phyloP scores from a whole-genome alignment of 2,888 invertebrate species.

The Pharmacophagus antenor region DNA sequence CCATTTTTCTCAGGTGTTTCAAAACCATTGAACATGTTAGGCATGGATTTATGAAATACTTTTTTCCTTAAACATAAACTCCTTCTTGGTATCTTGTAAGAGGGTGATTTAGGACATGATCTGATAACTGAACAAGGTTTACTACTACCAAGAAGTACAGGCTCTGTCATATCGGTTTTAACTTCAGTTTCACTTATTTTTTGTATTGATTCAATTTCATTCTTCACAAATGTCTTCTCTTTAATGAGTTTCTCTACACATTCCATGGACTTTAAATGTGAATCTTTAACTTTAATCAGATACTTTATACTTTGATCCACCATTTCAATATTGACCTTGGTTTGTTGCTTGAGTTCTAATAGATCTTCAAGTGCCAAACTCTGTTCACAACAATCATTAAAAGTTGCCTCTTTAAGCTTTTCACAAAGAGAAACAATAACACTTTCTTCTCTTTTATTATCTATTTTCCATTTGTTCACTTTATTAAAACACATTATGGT shows the following conservation, averaged over 20 bases:
- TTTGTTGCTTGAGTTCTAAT: conserved; percentile 52
- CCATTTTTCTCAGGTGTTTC: conserved; percentile 50
- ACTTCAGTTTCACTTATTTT: conserved; percentile 38
- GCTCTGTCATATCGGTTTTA: conserved; percentile 35
- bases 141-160: conserved; percentile 37
- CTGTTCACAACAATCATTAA: conserved; percentile 43
- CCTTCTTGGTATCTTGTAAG: conserved; percentile 67
- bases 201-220: conserved; percentile 46
- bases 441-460: conserved; percentile 57
- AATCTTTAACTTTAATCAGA: conserved; percentile 51
- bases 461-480: conserved; percentile 40
- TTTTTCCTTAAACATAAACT: conserved; percentile 57
- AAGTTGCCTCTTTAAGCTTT: conserved; percentile 58
- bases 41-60: conserved; percentile 57
- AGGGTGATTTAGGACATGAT: conserved; percentile 50
- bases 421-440: conserved; percentile 65
- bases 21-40: conserved; percentile 48
- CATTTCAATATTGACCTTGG: conserved; percentile 51
- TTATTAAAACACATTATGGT: conserved; percentile 66
- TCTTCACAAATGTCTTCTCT: conserved; percentile 2
- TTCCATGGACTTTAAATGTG: conserved; percentile 52
- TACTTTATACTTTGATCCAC: conserved; percentile 52
- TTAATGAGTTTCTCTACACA: conserved; percentile 51
- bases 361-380: conserved; percentile 52
- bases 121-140: conserved; percentile 55